phyloP scores from a whole-genome alignment of 1,140 invertebrate species.

The Penaeus japonicus region DNA sequence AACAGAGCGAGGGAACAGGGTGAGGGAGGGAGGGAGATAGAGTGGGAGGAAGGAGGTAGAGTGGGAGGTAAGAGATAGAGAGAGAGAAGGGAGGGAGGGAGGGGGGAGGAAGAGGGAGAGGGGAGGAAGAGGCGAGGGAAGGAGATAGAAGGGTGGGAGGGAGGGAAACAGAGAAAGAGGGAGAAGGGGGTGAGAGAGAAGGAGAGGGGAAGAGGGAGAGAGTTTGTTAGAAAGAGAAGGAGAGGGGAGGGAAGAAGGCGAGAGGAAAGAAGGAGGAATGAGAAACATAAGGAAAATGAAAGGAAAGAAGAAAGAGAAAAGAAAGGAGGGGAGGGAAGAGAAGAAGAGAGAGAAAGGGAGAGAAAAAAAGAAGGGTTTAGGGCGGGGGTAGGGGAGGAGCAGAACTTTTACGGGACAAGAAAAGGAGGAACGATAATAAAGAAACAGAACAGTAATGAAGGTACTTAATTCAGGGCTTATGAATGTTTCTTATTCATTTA shows the following conservation, averaged over 20 bases:
- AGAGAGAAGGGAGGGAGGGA: not conserved
- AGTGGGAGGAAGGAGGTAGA: not conserved
- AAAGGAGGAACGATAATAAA: too few relatives aligned
- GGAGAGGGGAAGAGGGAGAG: not conserved
- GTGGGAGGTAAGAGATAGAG: not conserved
- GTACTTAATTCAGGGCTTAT: too few relatives aligned
- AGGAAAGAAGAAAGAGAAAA: constrained; percentile 20
- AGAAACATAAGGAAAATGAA: constrained; percentile 53
- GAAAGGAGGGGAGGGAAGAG: not conserved
- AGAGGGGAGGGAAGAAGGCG: not conserved
- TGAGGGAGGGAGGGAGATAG: not conserved
- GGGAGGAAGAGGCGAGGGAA: not conserved
- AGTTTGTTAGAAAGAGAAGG: not conserved
- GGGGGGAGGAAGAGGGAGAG: not conserved
- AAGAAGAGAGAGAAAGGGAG: too few relatives aligned
- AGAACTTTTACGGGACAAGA: too few relatives aligned
- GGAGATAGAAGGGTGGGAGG: not conserved
- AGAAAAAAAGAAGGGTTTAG: too few relatives aligned
- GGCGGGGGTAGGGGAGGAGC: too few relatives aligned
- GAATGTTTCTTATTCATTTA: too few relatives aligned
- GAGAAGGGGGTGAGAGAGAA: not conserved
- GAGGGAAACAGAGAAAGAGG: not conserved
- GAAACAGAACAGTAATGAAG: too few relatives aligned
- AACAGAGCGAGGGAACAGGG: not conserved
- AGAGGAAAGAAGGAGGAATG: not conserved